A percentile compares a stretch with the other conserved stretches of the same genome.
phyloP scores from a whole-genome alignment of 2,113 vertebrate species.

The Ploceus nigricollis region DNA sequence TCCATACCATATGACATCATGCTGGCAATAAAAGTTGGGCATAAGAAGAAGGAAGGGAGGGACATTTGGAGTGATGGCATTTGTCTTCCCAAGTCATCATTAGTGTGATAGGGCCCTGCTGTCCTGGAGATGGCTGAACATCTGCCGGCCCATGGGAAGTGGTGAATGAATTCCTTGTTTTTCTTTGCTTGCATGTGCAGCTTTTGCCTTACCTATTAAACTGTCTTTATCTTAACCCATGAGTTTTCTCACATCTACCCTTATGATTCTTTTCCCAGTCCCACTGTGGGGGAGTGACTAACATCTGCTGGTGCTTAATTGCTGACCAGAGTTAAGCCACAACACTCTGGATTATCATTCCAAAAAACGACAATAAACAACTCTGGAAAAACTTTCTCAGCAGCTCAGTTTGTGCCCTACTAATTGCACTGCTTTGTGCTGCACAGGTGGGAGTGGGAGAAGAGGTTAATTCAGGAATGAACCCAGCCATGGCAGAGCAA shows the following conservation, averaged over 20 bases:
- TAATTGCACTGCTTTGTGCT: not conserved
- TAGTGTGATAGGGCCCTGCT: not conserved
- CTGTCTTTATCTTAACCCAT: not conserved
- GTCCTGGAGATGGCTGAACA: not conserved
- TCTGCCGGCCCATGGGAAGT: not conserved
- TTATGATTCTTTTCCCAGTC: not conserved
- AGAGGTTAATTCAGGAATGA: not conserved
- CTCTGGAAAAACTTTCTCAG: not conserved
- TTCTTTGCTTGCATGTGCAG: rapidly evolving
- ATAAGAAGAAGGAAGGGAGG: not conserved
- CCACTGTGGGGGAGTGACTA: not conserved
- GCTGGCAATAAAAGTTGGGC: not conserved
- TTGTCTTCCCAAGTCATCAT: not conserved
- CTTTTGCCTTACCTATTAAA: not conserved
- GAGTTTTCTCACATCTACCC: not conserved
- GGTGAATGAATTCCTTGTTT: not conserved
- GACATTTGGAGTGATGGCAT: not conserved
- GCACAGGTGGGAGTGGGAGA: not conserved
- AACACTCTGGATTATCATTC: not conserved
- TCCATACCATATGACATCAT: not conserved
- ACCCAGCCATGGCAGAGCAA: not conserved
- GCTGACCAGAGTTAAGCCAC: not conserved
- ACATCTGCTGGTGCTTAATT: not conserved
- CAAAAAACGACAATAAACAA: not conserved
- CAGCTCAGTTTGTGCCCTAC: not conserved